Base-by-base conservation (phyloP, 2,113 vertebrate species). In the Amphiprion ocellaris region DNA sequence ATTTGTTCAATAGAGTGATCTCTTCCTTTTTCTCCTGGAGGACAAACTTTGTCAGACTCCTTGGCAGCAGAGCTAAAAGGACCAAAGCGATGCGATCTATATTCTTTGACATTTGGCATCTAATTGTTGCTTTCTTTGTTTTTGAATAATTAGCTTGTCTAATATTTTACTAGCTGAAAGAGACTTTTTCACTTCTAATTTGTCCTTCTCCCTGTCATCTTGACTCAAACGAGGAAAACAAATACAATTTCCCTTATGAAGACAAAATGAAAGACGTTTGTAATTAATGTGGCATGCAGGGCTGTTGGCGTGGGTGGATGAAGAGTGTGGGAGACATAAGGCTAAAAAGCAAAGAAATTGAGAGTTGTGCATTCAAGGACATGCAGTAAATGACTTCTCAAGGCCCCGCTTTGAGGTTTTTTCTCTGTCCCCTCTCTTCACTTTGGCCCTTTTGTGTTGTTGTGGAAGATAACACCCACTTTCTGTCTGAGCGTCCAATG, bases 211-310 rank as follows among this genome's bases (percentile, higher is more conserved):
- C 59, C 69, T 87, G 80, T 92, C 88, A 89, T 87, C 83, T 87
- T 50, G 60, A 87, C 64, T 86, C 74, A 64, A 26, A 49, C 54
- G 49, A 69, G 68, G 58, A 90, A 88, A 87, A 90, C 84, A 90
- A 89, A 90, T 82, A 69, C 79, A 77, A 83, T 89, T 92, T 85
- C 67, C 47, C 71, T 66, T 74, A 87, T 84, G 74, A 85, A 70
- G 72, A 87, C 67, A 63, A 77, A 92, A 89, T 90, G 46, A 88
- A 89, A 92, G 84, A 85, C 84, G 61, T 86, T 73, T 63, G 81
- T 83, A 90, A 92, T 92, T 91, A 90, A 86, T n/a, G 65, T 83
- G 63, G 74, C 70, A 49, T 72, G 59, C 26, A 28, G 74, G 58
- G 61, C 79, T 81, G 69, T 81, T 85, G 61, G 74, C 71, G 83